Base-by-base conservation (phyloP, 2,888 invertebrate species). In the Dorcus hopei region DNA sequence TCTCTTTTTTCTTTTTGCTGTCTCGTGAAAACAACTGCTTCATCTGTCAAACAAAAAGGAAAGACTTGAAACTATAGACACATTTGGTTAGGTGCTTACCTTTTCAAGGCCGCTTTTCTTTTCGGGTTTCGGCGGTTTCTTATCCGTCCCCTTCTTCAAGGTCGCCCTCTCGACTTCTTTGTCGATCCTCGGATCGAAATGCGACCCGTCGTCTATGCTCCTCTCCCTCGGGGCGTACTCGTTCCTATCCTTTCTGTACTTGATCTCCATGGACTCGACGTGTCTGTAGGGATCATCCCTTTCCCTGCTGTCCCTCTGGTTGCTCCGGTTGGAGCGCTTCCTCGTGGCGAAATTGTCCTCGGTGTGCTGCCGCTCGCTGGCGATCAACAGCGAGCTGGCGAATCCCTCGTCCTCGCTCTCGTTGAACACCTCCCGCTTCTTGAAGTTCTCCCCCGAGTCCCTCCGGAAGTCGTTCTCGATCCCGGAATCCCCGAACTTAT, bases 401-500 rank as follows among this genome's bases (percentile, higher is more conserved):
- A 81, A 85, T 65, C 88, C 87, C 68, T 91, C 89, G 63, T 91
- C 90, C 64, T 87, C 87, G 63, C 86, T 87, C 62, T 86, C 87
- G 62, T 83, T 81, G 58, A 59, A 57, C 11, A 45, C 45, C 42
- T 75, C 72, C 3, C 70, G 65, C 38, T 70, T 68, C 59, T 57
- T 77, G 72, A 62, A 80, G 73, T 69, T 80, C 73, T 74, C 81
- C 66, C 79, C 80, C 0, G 89, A 88, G 68, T 90, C 89, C 62
- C 89, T 84, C 52, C 89, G 83, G 69, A 89, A 89, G 74, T 91
- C 91, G 66, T 91, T 90, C 71, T 91, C 91, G 63, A 91, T 91
- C 0, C 91, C 91, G 0, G 91, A 91, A 78, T 91, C 91, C 2
- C 86, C 87, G 52, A 88, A 80, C 54, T 86, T 82, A 69, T 85